Base-by-base conservation (phyloP, 1,140 invertebrate species). In the Drosophila arawakana region DNA sequence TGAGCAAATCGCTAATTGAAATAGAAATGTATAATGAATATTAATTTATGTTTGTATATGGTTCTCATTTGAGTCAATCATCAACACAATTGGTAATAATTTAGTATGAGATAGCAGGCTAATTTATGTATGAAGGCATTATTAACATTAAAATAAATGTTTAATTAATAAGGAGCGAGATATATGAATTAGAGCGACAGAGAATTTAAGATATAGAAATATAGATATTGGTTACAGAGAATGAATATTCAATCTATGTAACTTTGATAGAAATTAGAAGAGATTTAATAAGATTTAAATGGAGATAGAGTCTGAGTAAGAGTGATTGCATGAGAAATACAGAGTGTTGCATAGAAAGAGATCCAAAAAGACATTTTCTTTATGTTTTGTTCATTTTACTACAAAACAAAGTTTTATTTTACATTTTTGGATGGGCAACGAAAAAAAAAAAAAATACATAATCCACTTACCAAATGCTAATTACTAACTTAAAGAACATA, bases 331-430 rank as follows among this genome's bases (percentile, higher is more conserved):
- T 57, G 21, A 73, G 55, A 39, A 6, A 55, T 21, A 61, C 25
- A 65, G 34, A 67, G 25, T 35, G 39, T 65, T 52, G 47, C 37
- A 61, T 18, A 54, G 72, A 89, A 72, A 85, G 89, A 91, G 89
- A 91, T 91, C 89, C 89, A 91, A 91, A 85, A 91, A 91, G 89
- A 91, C 89, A 91, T 91, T 91, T 91, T 81, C 63, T 76, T 61
- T 60, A 71, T 78, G 68, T 85, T 81, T 79, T 74, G 62, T 43
- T 80, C 18, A 52, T 69, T 58, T 81, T 35, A 11, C 76, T 83
- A 84, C 59, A 83, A 83, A 83, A 83, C 63, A 67, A 72, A 46
- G 18, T 34, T 72, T 69, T 84, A 84, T 85, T 70, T 74, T 89
- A 84, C 78, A 89, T 78, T 74, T 76, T 52, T 89, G 67, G 55